Evolutionary conservation across 1,140 invertebrate genomes (phyloP), one percentile per base, ranked within the genome.

Genomic region (Trinorchestia longiramus): DNA sequence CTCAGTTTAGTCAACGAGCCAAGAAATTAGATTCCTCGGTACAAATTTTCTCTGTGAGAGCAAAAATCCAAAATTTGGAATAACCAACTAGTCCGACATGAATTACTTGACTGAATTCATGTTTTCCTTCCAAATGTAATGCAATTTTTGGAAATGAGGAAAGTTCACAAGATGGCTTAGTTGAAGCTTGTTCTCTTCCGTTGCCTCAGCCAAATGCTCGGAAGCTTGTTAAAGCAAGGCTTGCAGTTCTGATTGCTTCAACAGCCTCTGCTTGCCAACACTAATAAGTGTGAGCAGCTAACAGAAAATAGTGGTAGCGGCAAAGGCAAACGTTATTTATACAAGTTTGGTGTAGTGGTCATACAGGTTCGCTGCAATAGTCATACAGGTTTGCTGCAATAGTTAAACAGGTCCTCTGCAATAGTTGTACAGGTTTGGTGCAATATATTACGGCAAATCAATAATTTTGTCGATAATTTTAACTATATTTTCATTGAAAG

Each of bases 151-250:
- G 62, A 36, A 77, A 77, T 77, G 62, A 77, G 62, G 62, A 77
- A 77, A 77, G 62, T 77, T 77, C 62, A 77, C 62, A 77, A 77
- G 62, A 77, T 77, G 62, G 62, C 62, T 77, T 77, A 77, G 62
- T 77, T 28, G 62, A 28, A 77, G 62, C 62, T 36, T 77, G 62
- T 1, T 11, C 28, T 11, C 62, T 28, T 36, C 62, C 15, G 62
- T 77, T 11, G 62, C 62, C 3, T 1, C 15, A 77, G 62, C 62
- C 62, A 77, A 77, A 77, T 77, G 62, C 28, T 77, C 62, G 15
- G 62, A 77, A 28, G 15, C 62, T 36, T 15, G 15, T 77, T 77
- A 3, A n/a, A n/a, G n/a, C 62, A 77, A 36, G 62, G 36, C 62
- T 77, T 77, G 62, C 36, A 77, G 62, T 36, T 77, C 28, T 77